A percentile compares a stretch with the other conserved stretches of the same genome.
Evolutionary conservation across 2,888 invertebrate species (phyloP).

Genomic region (Fissipunctia ypsillon): DNA sequence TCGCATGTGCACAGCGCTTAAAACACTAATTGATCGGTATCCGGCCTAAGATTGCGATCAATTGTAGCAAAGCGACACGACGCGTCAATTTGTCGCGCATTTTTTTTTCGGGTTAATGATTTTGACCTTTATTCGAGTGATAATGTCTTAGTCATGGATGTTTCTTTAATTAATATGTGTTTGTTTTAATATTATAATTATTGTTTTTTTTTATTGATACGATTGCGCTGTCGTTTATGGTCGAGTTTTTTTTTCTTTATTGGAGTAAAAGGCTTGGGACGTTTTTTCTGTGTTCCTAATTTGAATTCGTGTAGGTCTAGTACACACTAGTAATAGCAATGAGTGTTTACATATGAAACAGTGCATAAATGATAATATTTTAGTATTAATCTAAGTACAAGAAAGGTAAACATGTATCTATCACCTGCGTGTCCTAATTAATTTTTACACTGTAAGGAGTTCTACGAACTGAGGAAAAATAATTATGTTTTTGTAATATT

Average conservation of each 20-base stretch:
- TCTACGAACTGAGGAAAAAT: conserved; percentile 32
- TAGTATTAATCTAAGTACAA: conserved; percentile 34
- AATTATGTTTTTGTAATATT: conserved; percentile 31
- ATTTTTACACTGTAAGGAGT: conserved; percentile 49
- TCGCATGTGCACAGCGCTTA: conserved; percentile 59
- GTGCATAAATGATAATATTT: conserved; percentile 39
- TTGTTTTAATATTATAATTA: conserved; percentile 41
- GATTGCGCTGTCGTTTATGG: conserved; percentile 22
- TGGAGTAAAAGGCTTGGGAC: not conserved
- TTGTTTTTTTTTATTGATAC: conserved; percentile 16
- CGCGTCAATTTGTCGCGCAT: conserved; percentile 68
- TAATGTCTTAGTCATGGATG: conserved; percentile 61
- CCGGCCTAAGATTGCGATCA: conserved; percentile 69
- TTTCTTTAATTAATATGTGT: conserved; percentile 56
- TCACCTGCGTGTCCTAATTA: conserved; percentile 55
- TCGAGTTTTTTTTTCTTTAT: conserved; percentile 17
- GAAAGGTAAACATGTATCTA: conserved; percentile 37
- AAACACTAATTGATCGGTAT: conserved; percentile 72
- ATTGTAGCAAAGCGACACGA: conserved; percentile 67
- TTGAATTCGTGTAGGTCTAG: conserved; percentile 42
- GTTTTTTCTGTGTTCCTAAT: conserved; percentile 27
- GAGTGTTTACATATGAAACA: conserved; percentile 32
- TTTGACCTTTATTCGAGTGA: conserved; percentile 62
- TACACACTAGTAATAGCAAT: conserved; percentile 23
- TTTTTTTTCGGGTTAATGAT: conserved; percentile 66